Evolutionary conservation across 2,113 vertebrate species (phyloP).

Genomic region (Tursiops truncatus): DNA sequence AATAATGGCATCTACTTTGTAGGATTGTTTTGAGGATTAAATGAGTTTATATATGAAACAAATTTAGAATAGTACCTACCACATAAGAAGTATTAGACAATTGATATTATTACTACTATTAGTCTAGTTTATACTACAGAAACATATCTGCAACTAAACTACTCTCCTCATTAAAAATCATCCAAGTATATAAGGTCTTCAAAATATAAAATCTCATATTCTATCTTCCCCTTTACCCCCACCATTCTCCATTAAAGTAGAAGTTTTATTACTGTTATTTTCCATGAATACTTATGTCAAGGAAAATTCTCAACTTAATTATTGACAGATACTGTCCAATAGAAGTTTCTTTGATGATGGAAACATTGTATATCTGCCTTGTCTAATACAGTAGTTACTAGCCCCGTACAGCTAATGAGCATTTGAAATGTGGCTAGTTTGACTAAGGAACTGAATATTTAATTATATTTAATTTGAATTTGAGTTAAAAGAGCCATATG

Average conservation of each 20-base stretch:
- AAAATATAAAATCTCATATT: neutral
- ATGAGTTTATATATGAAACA: neutral
- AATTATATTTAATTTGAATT: constrained; percentile 1
- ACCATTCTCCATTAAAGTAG: neutral
- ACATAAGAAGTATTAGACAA: neutral
- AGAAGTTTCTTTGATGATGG: neutral
- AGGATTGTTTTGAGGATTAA: neutral
- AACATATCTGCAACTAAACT: neutral
- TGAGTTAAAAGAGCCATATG: neutral
- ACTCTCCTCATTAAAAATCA: neutral
- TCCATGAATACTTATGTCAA: neutral
- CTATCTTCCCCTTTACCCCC: neutral
- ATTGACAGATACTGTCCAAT: neutral
- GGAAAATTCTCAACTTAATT: neutral
- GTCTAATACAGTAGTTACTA: neutral
- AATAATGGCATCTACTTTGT: neutral
- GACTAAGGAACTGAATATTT: neutral
- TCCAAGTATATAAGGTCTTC: neutral
- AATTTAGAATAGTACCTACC: neutral
- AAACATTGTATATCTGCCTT: neutral
- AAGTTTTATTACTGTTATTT: constrained; percentile 7
- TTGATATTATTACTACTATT: neutral
- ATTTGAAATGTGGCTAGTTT: neutral
- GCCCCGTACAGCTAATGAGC: neutral
- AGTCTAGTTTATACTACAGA: neutral